A percentile compares a stretch with the other conserved stretches of the same genome.
These are phyloP conservation scores for Protobothrops mucrosquamatus DNA, from an alignment of 2,113 vertebrate genomes.

Conservation along the genomic window DNA sequence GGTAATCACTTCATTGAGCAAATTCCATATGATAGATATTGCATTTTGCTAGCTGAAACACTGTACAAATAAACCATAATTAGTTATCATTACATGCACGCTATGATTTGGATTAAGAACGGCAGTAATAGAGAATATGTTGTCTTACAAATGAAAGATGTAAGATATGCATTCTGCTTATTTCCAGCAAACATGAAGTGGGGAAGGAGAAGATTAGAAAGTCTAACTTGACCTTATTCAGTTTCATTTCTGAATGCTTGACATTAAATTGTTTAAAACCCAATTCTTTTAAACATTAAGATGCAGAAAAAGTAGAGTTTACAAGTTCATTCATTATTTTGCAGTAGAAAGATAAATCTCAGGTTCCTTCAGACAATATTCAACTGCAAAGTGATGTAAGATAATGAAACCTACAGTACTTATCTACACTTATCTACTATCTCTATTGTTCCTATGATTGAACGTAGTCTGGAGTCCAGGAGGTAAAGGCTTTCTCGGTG, in stretches of 20 bases:
- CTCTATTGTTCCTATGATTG: background rate
- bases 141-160: background rate
- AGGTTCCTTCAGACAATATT: background rate
- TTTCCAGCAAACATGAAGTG: background rate
- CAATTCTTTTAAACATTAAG: background rate
- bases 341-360: background rate
- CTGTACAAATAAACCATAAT: background rate
- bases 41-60: background rate
- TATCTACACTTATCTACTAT: background rate
- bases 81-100: background rate
- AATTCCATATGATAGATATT: background rate
- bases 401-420: background rate
- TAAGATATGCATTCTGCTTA: background rate
- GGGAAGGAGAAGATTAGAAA: background rate
- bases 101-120: background rate
- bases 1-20: background rate
- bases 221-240: background rate
- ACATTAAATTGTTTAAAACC: background rate
- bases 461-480: background rate
- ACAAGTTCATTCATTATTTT: background rate
- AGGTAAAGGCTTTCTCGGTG: background rate
- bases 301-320: background rate
- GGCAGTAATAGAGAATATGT: background rate
- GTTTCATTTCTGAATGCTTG: background rate
- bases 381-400: background rate